A percentile compares a stretch with the other conserved stretches of the same genome.
phyloP scores from a whole-genome alignment of 2,113 vertebrate species.

The Narcine bancroftii region DNA sequence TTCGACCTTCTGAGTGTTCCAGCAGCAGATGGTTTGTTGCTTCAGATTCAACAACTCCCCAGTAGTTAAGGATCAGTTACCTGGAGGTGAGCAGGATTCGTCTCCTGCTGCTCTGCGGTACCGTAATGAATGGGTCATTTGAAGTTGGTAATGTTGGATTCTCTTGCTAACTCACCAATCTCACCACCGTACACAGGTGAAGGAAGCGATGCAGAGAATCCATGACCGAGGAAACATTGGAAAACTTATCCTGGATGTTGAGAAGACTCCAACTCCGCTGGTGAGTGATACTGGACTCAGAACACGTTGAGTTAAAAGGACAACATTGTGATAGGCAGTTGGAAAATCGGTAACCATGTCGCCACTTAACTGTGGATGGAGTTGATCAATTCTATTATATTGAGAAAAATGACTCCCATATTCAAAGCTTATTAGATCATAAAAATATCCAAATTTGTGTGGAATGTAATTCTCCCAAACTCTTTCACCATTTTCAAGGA shows the following conservation, averaged over 20 bases:
- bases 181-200: conserved; percentile 65
- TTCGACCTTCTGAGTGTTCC: too few relatives aligned
- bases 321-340: not conserved
- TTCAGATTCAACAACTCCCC: too few relatives aligned
- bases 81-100: not conserved
- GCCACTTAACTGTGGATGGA: not conserved
- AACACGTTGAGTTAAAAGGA: not conserved
- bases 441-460: not conserved
- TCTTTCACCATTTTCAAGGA: too few relatives aligned
- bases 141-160: not conserved
- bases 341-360: not conserved
- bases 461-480: too few relatives aligned
- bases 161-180: not conserved
- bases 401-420: not conserved
- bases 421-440: not conserved
- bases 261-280: conserved; percentile 91
- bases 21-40: too few relatives aligned
- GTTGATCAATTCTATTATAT: not conserved
- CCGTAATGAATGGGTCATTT: not conserved
- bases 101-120: not conserved
- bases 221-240: conserved; percentile 97
- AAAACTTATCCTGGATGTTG: conserved; percentile 92
- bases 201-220: conserved; percentile 98
- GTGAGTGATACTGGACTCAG: conserved; percentile 53
- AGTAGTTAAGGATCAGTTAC: not conserved